phyloP scores from a whole-genome alignment of 2,113 vertebrate genomes.

The Apistogramma diplotaenia region DNA sequence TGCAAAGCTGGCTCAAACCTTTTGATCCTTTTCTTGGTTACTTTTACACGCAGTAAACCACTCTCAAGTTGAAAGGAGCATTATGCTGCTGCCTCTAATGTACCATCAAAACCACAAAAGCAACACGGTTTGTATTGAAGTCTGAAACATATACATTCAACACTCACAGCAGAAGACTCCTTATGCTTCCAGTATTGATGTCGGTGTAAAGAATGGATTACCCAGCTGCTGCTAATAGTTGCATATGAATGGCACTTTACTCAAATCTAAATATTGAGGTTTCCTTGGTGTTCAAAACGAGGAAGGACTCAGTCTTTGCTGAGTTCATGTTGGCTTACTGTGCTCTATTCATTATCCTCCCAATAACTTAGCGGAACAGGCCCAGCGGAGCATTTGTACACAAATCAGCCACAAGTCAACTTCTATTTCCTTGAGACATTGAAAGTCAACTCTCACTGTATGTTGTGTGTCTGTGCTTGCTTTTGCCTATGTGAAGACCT shows the following conservation, averaged over 20 bases:
- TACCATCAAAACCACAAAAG: neutral
- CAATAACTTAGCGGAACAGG: slow-evolving; percentile 8
- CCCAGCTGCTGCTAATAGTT: neutral
- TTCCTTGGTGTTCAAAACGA: neutral
- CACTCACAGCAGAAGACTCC: neutral
- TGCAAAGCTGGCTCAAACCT: neutral
- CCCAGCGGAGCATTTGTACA: slow-evolving; percentile 12
- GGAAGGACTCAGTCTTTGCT: neutral
- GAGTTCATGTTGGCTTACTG: neutral
- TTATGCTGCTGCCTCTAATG: neutral
- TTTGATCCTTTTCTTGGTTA: neutral
- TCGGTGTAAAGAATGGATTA: neutral
- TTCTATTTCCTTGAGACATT: slow-evolving; percentile 39
- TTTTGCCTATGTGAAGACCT: neutral
- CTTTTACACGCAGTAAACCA: neutral
- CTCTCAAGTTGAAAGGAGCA: neutral
- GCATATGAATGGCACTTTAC: neutral
- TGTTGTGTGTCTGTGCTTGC: neutral
- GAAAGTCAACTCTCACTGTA: slow-evolving; percentile 9
- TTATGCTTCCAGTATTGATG: neutral
- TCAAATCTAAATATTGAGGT: neutral
- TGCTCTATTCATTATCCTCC: slow-evolving; percentile 10
- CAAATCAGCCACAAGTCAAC: slow-evolving; percentile 40
- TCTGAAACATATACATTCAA: neutral
- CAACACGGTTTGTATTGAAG: neutral